phyloP scores from a whole-genome alignment of 2,797 vertebrate species.

The Pempheris klunzingeri region DNA sequence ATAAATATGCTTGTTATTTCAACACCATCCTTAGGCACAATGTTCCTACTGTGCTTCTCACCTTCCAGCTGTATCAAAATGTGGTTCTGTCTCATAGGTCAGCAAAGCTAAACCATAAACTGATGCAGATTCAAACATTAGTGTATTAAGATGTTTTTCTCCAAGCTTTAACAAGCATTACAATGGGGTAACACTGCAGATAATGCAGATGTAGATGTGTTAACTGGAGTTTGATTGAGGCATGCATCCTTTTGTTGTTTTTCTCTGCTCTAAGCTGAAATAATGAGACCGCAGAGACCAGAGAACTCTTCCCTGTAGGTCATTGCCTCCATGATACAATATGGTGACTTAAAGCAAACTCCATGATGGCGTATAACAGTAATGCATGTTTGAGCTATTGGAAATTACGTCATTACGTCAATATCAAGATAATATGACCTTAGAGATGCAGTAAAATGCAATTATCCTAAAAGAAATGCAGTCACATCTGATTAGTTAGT shows the following conservation, averaged over 20 bases:
- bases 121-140: neutral
- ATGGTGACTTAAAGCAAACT: neutral
- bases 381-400: neutral
- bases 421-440: neutral
- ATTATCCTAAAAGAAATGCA: neutral
- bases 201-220: neutral
- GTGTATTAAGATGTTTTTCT: neutral
- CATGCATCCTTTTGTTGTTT: neutral
- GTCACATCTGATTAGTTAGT: neutral
- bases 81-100: neutral
- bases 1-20: neutral
- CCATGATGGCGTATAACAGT: neutral
- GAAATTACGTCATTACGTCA: neutral
- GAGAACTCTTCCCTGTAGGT: neutral
- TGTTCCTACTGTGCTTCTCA: neutral
- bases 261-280: neutral
- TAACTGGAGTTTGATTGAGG: conserved; percentile 16
- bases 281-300: conserved; percentile 1
- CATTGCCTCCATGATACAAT: neutral
- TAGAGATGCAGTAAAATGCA: neutral
- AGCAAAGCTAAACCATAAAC: neutral
- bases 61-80: neutral
- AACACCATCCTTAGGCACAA: neutral
- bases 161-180: neutral
- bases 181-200: conserved; percentile 24